Evolutionary conservation across 2,113 vertebrate genomes (phyloP), one percentile per base, ranked within the genome.

Genomic region (Vanacampus margaritifer): DNA sequence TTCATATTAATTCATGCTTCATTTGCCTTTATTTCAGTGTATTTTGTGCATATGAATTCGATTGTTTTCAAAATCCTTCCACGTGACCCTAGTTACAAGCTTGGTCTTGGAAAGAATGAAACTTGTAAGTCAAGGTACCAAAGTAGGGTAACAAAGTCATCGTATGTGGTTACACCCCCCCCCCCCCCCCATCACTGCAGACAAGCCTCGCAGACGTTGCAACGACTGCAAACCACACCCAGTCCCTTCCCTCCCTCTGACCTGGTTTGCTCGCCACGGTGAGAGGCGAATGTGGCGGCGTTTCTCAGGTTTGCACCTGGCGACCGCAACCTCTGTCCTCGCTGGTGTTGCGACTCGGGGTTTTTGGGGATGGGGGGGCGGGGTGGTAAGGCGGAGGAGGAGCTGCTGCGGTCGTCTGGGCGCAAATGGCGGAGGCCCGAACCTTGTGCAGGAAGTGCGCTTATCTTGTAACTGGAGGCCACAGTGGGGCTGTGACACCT

Each of bases 381-480:
- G 72, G 76, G 14, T 7, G 21, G 14, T 37, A 21, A 37, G 26
- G 28, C 24, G 16, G 10, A 71, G 79, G 60, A 71, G 72, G 85
- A 80, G 80, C 69, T 63, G 76, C 78, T 89, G 89, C 66, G 85
- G 89, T 78, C 74, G 53, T 72, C 80, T 51, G 79, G 65, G 73
- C 72, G 54, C 45, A 76, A 73, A 78, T 26, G 67, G 80, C 62
- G 81, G 83, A 57, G 81, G 87, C 80, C 82, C 84, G 89, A 88
- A 91, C 88, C 88, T 88, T 89, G 86, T 81, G 87, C 90, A 91
- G 91, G 91, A 92, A 89, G 88, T 85, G 81, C 67, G 83, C 89
- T 90, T 91, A 91, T 91, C 91, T 90, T 60, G 87, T 85, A 78
- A 79, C 85, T 79, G 75, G 76, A 83, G 84, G 88, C 86, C 84